A percentile compares a stretch with the other conserved stretches of the same genome.
phyloP scores from a whole-genome alignment of 2,113 vertebrate genomes.

The Bolborhynchus lineola region DNA sequence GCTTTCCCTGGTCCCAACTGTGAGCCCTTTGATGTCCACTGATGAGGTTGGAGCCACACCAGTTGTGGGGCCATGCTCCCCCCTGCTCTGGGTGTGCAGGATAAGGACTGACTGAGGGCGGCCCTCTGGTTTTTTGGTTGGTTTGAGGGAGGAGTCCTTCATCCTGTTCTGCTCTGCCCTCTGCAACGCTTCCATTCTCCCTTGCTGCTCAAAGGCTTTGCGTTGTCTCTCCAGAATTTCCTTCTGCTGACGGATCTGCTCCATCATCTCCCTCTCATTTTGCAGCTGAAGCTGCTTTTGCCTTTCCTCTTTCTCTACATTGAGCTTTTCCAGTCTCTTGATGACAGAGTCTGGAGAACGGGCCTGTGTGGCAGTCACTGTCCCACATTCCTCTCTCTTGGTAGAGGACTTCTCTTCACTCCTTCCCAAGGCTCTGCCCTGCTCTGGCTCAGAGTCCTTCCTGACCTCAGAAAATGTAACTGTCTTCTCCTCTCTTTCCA shows the following conservation, averaged over 20 bases:
- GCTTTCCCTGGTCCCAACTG: constrained; percentile 57
- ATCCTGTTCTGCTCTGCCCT: constrained; percentile 76
- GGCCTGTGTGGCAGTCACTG: neutral
- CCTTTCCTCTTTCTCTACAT: constrained; percentile 87
- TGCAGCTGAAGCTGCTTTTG: constrained; percentile 87
- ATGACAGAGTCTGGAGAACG: constrained; percentile 75
- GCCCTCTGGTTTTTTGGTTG: constrained; percentile 38
- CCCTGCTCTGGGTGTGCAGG: constrained; percentile 59
- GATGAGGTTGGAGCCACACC: neutral
- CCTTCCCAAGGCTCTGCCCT: neutral
- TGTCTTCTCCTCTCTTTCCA: constrained; percentile 34
- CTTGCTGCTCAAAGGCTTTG: constrained; percentile 79
- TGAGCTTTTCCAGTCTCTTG: constrained; percentile 87
- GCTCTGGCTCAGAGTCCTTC: neutral
- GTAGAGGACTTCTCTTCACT: constrained; percentile 13
- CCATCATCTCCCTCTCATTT: constrained; percentile 95
- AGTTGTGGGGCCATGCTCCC: constrained; percentile 44
- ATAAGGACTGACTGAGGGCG: constrained; percentile 60
- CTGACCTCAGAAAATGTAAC: neutral
- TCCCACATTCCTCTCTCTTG: constrained; percentile 20
- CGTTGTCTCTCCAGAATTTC: constrained; percentile 87
- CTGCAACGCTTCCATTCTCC: constrained; percentile 74
- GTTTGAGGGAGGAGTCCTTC: constrained; percentile 39
- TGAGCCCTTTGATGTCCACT: constrained; percentile 55
- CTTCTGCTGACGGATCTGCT: constrained; percentile 92